Evolutionary conservation across 2,113 vertebrate species (phyloP), one percentile per base, ranked within the genome.

Genomic region (Alces alces): DNA sequence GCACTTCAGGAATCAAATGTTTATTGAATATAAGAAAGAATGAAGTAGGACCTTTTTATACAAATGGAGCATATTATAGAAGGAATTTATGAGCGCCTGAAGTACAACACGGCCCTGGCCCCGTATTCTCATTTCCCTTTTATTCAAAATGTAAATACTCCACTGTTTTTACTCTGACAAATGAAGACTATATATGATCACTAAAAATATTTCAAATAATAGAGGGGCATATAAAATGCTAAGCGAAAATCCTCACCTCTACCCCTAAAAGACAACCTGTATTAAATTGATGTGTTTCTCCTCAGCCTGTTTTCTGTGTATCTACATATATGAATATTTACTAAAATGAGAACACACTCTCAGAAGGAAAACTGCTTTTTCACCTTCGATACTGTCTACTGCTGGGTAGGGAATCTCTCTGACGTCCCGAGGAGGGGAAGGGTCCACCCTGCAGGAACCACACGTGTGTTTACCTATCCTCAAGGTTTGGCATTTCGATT

Each of bases 381-480:
- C 61, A 70, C 8, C 2, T 28, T 10, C 0, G 13, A 36, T 58
- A 33, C 21, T 58, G 64, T 17, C 43, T 27, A 16, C 8, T 52
- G 10, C 7, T 36, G 1, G 33, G 3, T 10, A 2, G 0, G 19
- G 12, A 39, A 52, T 73, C 36, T 39, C 33, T n/a, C 55, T 0
- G 0, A 50, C 0, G 1, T 25, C 27, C 16, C 17, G 45, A 52
- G 23, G 4, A n/a, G 0, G 21, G 92, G 70, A 39, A 8, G 3
- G 25, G 17, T 79, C 2, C 47, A 14, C 3, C 45, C 23, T 79
- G 54, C 5, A 13, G 1, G 21, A 23, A 73, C 30, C 11, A 36
- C 5, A 39, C 1, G 1, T 45, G 15, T 45, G 11, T 2, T 50
- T 55, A 50, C n/a, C 39, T 57, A 47, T 13, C 55, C 45, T 93